Base-by-base conservation (phyloP, 2,797 vertebrate genomes). In the Avahi laniger region DNA sequence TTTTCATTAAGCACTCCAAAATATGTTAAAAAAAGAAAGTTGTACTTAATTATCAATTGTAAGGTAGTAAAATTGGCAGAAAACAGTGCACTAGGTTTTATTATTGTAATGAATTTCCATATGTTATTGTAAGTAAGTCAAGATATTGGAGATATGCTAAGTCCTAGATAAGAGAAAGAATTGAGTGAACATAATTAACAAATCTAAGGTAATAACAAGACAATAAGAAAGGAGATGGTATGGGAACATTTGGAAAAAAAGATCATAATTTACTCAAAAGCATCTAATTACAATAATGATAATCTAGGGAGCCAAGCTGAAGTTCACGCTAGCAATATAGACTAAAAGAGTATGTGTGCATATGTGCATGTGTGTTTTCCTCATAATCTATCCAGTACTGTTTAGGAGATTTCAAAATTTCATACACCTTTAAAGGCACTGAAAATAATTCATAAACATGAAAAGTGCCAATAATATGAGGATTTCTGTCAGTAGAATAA, bases 1-100 rank as follows among this genome's bases (percentile, higher is more conserved):
- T 76, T 88, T 89, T 28, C 11, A 63, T 46, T 81, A 76, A 84
- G 10, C 91, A 80, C 89, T 82, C 13, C 73, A 90, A 93, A 91
- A 30, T 79, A 83, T n/a, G 0, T 88, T 80, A 91, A 91, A 79
- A 79, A 91, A 12, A 69, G 4, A 20, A 50, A 90, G 5, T 61
- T 87, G 1, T n/a, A 46, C 15, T 93, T 79, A 86, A 72, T 79
- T 75, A 73, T 30, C 43, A 33, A 35, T 69, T 4, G 15, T 22
- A 88, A 61, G 13, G 80, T 75, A 91, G 78, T 50, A 52, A 93
- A 76, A 50, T 61, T 63, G 17, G 67, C 63, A 83, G 4, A 54
- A 73, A 73, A 67, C 50, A 69, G 7, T 65, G 48, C 1, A 35
- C 11, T 73, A 46, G 41, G 7, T 20, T 85, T 92, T 79, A 81